Evolutionary conservation across 2,797 vertebrate genomes (phyloP), one percentile per base, ranked within the genome.

Genomic region (Schizothorax lantsangensis): DNA sequence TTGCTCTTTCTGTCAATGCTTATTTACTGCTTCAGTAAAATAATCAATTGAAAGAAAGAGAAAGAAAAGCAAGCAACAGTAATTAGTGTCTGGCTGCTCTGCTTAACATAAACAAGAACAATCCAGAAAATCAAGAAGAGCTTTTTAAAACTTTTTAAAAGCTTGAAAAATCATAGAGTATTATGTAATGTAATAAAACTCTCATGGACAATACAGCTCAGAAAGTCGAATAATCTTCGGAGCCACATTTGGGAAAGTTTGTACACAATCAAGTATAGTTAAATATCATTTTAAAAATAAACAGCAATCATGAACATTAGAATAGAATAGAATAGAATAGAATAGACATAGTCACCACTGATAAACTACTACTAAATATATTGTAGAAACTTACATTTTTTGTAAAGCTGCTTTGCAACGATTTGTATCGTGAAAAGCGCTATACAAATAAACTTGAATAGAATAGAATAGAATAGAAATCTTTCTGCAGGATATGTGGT

Each of bases 21-120:
- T 36, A 84, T 75, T 84, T 64, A n/a, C 38, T 75, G 69, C 69
- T 84, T 62, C n/a, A 64, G 82, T 47, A 23, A 21, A 75, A 64
- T 0, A 84, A 75, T 84, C 82, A 75, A 75, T 75, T 64, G 26
- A 30, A n/a, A 36, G 26, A 33, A 47, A 73, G 49, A 38, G 10
- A 83, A 59, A 40, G 12, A 83, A 71, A 81, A 62, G 21, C 36
- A 69, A 71, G 26, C 80, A 83, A 26, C 23, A 30, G 52, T 72
- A 73, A 74, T 74, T 47, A 33, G 38, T 74, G 26, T 59, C 54
- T 74, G 40, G 23, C 36, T 79, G n/a, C 21, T 9, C 75, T n/a
- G 49, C 74, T n/a, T 33, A 23, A 26, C 8, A 43, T 40, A n/a
- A 59, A 2, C 52, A 38, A 57, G 11, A 78, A 78, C 11, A 38